Evolutionary conservation across 2,113 vertebrate species (phyloP), one percentile per base, ranked within the genome.

Genomic region (Callipepla californica): DNA sequence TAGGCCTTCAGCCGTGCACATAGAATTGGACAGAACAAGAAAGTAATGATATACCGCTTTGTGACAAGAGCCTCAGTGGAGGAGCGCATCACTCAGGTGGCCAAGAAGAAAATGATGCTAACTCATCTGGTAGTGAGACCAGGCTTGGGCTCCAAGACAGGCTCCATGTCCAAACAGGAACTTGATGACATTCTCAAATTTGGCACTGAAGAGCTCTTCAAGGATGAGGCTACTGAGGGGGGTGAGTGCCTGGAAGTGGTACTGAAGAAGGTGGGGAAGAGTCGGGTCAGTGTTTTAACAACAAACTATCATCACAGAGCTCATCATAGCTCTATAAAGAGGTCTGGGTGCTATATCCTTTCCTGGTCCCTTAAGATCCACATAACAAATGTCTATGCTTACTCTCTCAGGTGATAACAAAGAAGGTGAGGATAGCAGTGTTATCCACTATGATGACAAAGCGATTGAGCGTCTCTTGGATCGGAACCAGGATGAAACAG

Each of bases 41-140:
- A 99, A 95, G 99, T 99, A 93, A 99, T 99, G 99, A 99, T 99
- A 87, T 99, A 99, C 95, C 99, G 99, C 66, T 99, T 99, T 89
- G 99, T 99, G 92, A 99, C 99, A 55, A 99, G 99, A 89, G 99
- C 99, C 0, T 99, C 99, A 42, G 99, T 99, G 88, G 99, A 99
- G 92, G 99, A 99, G 92, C 98, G 99, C 69, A 99, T 99, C 96
- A 99, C 99, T 8, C 99, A 99, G 97, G 99, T 99, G 97, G 99
- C 99, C 12, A 99, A 99, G 97, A 99, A 99, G 96, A 99, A 99
- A 96, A 99, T 99, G 99, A 99, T 99, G 99, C 96, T 99, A 83
- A 99, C 99, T 13, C 99, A 99, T 92, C 97, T 99, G 77, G 99
- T 99, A 83, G 99, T 99, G 92, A 98, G 99, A 36, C 99, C 99